Percentiles rank a stretch among this genome's conserved stretches.
phyloP scores from a whole-genome alignment of 1,140 invertebrate species.

The Macrotrachela quadricornifera region DNA sequence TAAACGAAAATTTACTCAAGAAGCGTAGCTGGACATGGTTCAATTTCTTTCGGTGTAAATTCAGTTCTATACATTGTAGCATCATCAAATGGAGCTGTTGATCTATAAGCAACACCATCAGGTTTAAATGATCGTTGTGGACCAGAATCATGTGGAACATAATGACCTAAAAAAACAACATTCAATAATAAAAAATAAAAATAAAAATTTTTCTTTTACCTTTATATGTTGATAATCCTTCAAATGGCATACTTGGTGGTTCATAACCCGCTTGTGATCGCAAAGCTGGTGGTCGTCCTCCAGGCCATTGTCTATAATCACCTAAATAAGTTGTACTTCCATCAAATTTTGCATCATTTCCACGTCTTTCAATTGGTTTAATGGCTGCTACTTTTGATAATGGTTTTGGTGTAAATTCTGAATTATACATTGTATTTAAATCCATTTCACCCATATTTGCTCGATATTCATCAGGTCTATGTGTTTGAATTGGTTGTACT shows the following conservation, averaged over 20 bases:
- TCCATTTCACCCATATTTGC: constrained; percentile 29
- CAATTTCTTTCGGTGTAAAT: constrained; percentile 19
- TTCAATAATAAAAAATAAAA: too few species aligned
- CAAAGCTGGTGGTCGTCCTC: constrained; percentile 12
- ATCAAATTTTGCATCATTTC: constrained; percentile 19
- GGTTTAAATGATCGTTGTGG: constrained; percentile 18
- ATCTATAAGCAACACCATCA: constrained; percentile 13
- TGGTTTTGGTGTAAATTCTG: constrained; percentile 13
- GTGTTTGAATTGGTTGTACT: constrained; percentile 8
- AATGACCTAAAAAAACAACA: constrained; percentile 13
- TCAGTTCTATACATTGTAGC: constrained; percentile 26
- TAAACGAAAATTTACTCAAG: too few species aligned
- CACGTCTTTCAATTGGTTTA: constrained; percentile 9
- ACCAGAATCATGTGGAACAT: constrained; percentile 13
- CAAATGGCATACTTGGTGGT: constrained; percentile 23
- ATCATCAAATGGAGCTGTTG: constrained; percentile 22
- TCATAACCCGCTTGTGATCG: constrained; percentile 17
- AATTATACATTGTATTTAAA: constrained; percentile 22
- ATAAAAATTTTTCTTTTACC: too few species aligned
- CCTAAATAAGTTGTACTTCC: constrained; percentile 23
- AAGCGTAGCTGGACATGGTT: constrained; percentile 17
- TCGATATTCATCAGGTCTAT: constrained; percentile 15
- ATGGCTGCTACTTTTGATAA: constrained; percentile 14
- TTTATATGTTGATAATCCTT: constrained; percentile 24
- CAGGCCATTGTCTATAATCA: constrained; percentile 25